Evolutionary conservation across 2,113 vertebrate genomes (phyloP).

Genomic region (Hippolais icterina): DNA sequence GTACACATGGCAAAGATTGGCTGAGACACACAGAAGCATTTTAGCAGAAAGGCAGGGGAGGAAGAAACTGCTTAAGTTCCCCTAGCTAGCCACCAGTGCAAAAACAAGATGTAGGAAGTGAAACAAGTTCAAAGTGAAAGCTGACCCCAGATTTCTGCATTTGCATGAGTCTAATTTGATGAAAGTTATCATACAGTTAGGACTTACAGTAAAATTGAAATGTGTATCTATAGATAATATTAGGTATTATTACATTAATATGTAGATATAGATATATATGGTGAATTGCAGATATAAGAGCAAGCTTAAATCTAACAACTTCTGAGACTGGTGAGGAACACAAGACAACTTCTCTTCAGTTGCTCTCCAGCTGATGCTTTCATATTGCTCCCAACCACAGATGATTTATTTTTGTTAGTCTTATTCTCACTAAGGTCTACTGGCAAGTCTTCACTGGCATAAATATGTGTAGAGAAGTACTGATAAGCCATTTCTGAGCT

Average conservation of each 20-base stretch:
- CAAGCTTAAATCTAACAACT: background rate
- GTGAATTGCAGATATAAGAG: background rate
- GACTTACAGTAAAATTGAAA: background rate
- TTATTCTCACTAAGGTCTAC: background rate
- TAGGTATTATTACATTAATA: background rate
- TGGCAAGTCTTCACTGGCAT: background rate
- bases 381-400: background rate
- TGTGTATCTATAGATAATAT: background rate
- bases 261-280: background rate
- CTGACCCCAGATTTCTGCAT: background rate
- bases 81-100: background rate
- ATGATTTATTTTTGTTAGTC: background rate
- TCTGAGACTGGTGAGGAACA: background rate
- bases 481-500: background rate
- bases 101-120: slow-evolving; percentile 39
- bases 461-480: background rate
- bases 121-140: slow-evolving; percentile 15
- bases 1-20: background rate
- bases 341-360: background rate
- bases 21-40: background rate
- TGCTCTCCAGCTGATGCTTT: background rate
- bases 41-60: background rate
- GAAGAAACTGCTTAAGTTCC: slow-evolving; percentile 1
- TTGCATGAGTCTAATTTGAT: background rate
- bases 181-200: background rate